Base-by-base conservation (phyloP, 2,113 vertebrate genomes). In the Isurus oxyrinchus region DNA sequence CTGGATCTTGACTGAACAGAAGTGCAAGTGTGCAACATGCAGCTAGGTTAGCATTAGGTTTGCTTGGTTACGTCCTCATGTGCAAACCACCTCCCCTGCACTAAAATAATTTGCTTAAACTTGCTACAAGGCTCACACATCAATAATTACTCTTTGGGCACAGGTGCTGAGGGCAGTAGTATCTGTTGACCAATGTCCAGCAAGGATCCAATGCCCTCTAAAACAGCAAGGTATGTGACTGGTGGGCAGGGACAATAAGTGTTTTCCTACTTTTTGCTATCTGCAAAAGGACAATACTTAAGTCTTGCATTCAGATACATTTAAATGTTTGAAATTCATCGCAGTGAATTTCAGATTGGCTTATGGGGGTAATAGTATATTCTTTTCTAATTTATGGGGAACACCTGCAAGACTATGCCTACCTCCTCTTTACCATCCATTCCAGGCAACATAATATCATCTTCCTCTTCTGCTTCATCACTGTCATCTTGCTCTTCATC, bases 341-440 rank as follows among this genome's bases (percentile, higher is more conserved):
- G 27, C 63, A 69, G 40, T 95, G 63, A 95, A 72, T 2, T 59
- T 91, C 88, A 91, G 53, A 59, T 13, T 59, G 27, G 31, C 79
- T 55, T 23, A 67, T 10, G 6, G 40, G 63, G 31, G 5, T 40
- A 69, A 57, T 35, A 57, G n/a, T 31, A 84, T 59, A 3, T 67
- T 55, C 27, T 31, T 44, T 53, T 72, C 35, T 4, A 27, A 84
- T 96, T 86, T 96, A 81, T 5, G 14, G 10, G 59, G 49, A 63
- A 76, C n/a, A 81, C 25, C 10, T 55, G 21, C 49, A 91, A 91
- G 49, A 31, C 40, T 27, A 31, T 40, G 53, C 79, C 44, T 59
- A 99, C 99, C 99, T 99, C 99, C 97, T 99, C 99, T 97, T 99
- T 99, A 96, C 99, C 99, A 87, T 99, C 99, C 99, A 99, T 99